These are phyloP conservation scores for Brevimyrus niger DNA, from an alignment of 2,113 vertebrate species.

Conservation along the genomic window DNA sequence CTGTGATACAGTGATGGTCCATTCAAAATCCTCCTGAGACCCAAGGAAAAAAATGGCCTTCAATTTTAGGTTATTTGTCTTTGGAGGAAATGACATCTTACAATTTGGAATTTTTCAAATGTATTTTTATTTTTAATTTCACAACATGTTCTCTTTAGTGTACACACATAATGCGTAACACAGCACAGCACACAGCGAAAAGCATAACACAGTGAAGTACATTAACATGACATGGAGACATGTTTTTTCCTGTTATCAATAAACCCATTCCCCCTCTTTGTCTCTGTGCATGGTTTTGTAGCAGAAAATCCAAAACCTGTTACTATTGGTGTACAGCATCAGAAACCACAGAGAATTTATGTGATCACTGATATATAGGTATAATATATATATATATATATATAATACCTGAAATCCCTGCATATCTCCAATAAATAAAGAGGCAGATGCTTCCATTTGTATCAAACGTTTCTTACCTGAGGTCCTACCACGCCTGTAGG, in stretches of 20 bases:
- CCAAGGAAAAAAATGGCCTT: no score
- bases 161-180: not conserved
- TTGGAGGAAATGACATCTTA: no score
- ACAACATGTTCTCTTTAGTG: no score
- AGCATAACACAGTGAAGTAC: no score
- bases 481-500: conserved; percentile 81
- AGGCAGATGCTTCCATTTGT: not conserved
- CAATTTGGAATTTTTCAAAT: no score
- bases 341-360: not conserved
- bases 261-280: not conserved
- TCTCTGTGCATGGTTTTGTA: not conserved
- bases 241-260: not conserved
- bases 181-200: not conserved
- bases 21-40: not conserved
- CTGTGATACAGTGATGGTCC: not conserved
- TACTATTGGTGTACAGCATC: not conserved
- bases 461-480: conserved; percentile 60
- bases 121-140: no score
- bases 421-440: not conserved
- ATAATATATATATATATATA: not conserved
- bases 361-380: no score
- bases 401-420: not conserved
- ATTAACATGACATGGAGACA: not conserved
- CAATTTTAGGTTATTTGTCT: no score
- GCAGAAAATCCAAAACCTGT: not conserved